A percentile compares a stretch with the other conserved stretches of the same genome.
phyloP scores from a whole-genome alignment of 2,888 invertebrate genomes.

The Cerceris ruficornis region DNA sequence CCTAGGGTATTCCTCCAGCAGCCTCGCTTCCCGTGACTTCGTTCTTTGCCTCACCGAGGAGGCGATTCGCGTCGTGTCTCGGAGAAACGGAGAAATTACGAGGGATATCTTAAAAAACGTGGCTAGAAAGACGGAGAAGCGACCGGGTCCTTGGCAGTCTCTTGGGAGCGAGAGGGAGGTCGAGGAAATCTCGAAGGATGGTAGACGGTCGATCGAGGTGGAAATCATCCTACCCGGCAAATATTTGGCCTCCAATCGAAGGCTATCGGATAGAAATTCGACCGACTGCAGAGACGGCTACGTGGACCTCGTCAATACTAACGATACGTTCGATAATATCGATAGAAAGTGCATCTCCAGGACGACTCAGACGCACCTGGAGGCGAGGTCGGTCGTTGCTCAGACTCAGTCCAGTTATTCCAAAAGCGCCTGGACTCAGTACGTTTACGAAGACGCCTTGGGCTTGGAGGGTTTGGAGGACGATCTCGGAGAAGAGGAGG shows the following conservation, averaged over 20 bases:
- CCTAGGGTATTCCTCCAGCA: constrained; percentile 86
- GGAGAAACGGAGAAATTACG: constrained; percentile 67
- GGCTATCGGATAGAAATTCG: constrained; percentile 83
- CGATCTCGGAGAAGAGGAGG: constrained; percentile 21
- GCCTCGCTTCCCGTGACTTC: constrained; percentile 85
- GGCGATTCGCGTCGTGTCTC: constrained; percentile 81
- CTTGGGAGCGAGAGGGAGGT: constrained; percentile 87
- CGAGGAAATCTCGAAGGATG: constrained; percentile 82
- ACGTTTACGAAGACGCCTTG: constrained; percentile 62
- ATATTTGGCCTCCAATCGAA: constrained; percentile 48
- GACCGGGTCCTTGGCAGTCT: constrained; percentile 84
- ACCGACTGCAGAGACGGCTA: constrained; percentile 86
- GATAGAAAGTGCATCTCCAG: constrained; percentile 84
- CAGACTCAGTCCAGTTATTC: constrained; percentile 78
- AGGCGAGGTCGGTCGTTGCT: constrained; percentile 70
- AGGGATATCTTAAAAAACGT: constrained; percentile 56
- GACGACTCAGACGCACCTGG: constrained; percentile 84
- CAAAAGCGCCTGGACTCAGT: constrained; percentile 79
- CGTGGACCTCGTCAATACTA: constrained; percentile 84
- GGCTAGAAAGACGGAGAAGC: constrained; percentile 83
- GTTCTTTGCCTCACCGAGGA: constrained; percentile 85
- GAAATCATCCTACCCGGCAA: constrained; percentile 80
- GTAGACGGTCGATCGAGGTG: constrained; percentile 85
- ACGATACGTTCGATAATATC: constrained; percentile 84
- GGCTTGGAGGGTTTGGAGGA: constrained; percentile 3